A percentile compares a stretch with the other conserved stretches of the same genome.
phyloP scores from a whole-genome alignment of 2,888 invertebrate genomes.

The Cremastobaeus sp. region DNA sequence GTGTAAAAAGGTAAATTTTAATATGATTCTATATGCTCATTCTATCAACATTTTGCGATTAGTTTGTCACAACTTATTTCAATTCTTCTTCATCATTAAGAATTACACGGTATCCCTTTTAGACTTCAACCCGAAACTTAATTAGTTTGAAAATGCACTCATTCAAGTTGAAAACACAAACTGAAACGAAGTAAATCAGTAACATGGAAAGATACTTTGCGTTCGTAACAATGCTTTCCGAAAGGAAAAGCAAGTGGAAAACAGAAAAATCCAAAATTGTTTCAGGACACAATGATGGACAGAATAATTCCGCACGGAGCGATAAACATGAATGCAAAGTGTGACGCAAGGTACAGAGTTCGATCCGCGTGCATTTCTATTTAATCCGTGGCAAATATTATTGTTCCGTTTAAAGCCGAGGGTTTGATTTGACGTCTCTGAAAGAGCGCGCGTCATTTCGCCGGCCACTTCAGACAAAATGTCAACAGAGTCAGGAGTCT shows the following conservation, averaged over 20 bases:
- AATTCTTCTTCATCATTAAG: too few species aligned
- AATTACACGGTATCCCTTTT: too few species aligned
- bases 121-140: too few species aligned
- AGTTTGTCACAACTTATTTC: too few species aligned
- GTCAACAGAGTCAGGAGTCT: not conserved
- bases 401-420: constrained; percentile 1
- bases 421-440: constrained; percentile 6
- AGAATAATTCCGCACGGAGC: constrained; percentile 16
- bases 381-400: constrained; percentile 2
- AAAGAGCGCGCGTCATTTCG: constrained; percentile 3
- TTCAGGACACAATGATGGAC: constrained; percentile 10
- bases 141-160: too few species aligned
- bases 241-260: constrained; percentile 11
- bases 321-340: constrained; percentile 1
- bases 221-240: not conserved
- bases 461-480: not conserved
- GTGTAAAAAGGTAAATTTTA: too few species aligned
- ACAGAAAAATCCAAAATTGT: constrained; percentile 7
- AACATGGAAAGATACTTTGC: not conserved
- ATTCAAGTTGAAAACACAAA: too few species aligned
- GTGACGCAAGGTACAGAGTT: not conserved
- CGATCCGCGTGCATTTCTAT: constrained; percentile 15
- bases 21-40: too few species aligned
- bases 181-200: too few species aligned
- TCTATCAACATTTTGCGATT: too few species aligned